Percentiles rank a stretch among this genome's conserved stretches.
These are phyloP conservation scores for Glossophaga mutica DNA, from an alignment of 2,797 vertebrate species.

Conservation along the genomic window DNA sequence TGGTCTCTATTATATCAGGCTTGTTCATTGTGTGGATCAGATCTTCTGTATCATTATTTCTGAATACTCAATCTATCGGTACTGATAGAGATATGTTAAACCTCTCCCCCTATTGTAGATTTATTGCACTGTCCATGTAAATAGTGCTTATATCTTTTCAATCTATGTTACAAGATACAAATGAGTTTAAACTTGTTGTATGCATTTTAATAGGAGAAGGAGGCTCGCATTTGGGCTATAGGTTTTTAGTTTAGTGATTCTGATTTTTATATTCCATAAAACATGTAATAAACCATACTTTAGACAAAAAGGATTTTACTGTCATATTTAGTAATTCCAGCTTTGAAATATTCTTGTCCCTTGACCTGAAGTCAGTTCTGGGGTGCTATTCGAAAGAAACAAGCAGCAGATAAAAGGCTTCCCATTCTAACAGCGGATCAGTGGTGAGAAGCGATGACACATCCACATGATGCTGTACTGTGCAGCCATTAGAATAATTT, in stretches of 20 bases:
- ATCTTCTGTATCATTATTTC: neutral
- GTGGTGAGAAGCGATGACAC: neutral
- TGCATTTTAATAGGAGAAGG: neutral
- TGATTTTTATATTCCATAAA: conserved; percentile 22
- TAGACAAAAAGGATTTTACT: neutral
- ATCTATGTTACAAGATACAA: neutral
- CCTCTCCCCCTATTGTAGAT: neutral
- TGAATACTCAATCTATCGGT: neutral
- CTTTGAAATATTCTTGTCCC: neutral
- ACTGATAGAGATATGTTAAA: neutral
- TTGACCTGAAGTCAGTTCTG: neutral
- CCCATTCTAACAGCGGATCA: neutral
- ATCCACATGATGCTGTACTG: neutral
- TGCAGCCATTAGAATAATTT: neutral
- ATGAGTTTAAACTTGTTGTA: neutral
- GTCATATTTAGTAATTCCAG: neutral
- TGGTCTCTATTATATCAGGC: neutral
- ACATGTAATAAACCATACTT: neutral
- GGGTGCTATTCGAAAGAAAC: neutral
- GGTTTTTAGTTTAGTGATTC: neutral
- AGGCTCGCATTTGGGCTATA: neutral
- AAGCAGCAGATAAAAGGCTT: neutral
- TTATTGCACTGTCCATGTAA: neutral
- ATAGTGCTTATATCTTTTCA: neutral
- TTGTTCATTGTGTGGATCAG: neutral